Percentiles rank a stretch among this genome's conserved stretches.
These are phyloP conservation scores for Podarcis cretensis DNA, from an alignment of 2,113 vertebrate species.

Conservation along the genomic window DNA sequence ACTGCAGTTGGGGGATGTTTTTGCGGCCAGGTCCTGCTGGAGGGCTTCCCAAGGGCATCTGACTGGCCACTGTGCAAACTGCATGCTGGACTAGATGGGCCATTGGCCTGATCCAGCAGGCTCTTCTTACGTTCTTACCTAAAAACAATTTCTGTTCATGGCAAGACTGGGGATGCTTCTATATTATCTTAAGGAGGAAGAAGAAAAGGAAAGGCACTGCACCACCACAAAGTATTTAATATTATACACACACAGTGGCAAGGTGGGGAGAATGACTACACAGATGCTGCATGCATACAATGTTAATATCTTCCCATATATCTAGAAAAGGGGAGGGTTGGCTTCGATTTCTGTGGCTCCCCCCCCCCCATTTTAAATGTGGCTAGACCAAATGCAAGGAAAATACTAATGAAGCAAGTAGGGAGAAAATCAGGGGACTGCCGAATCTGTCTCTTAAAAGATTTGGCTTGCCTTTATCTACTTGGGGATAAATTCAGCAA, in stretches of 20 bases:
- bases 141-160: conserved; percentile 37
- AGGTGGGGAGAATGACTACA: conserved; percentile 39
- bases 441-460: background rate
- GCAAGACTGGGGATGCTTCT: conserved; percentile 25
- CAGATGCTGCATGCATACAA: background rate
- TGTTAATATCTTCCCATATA: conserved; percentile 57
- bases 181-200: conserved; percentile 43
- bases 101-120: no score
- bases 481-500: background rate
- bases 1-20: no score
- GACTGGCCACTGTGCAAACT: no score
- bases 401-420: conserved; percentile 45
- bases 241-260: conserved; percentile 35
- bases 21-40: background rate
- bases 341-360: background rate
- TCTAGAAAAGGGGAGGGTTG: background rate
- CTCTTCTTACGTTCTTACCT: conserved; percentile 1
- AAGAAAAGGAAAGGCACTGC: background rate
- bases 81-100: no score
- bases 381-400: conserved; percentile 23
- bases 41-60: background rate
- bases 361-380: conserved; percentile 2
- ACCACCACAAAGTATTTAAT: conserved; percentile 51
- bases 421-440: background rate
- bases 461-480: background rate